These are phyloP conservation scores for Urophycis tenuis DNA, from an alignment of 2,797 vertebrate genomes.

Conservation along the genomic window DNA sequence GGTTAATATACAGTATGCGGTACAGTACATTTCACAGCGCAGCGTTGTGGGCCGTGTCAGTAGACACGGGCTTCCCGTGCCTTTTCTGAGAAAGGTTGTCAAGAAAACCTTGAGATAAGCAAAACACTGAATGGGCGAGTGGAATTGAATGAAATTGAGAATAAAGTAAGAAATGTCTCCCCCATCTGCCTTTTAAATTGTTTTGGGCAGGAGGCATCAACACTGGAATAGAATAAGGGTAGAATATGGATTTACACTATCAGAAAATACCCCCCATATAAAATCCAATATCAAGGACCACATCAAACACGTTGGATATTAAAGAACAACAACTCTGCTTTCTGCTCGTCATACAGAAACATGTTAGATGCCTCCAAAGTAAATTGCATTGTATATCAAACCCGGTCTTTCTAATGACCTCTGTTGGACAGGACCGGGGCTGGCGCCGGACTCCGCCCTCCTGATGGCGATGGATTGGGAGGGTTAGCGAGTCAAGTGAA, in stretches of 20 bases:
- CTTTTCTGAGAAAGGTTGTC: neutral
- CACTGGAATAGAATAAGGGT: neutral
- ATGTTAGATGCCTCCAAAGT: neutral
- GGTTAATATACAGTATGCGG: neutral
- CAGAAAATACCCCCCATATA: neutral
- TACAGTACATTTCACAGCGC: neutral
- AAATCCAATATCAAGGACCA: slow-evolving; percentile 3
- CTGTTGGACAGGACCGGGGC: neutral
- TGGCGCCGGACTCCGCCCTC: neutral
- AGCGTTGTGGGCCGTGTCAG: neutral
- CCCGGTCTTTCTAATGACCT: neutral
- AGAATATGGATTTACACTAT: neutral
- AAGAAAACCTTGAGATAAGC: neutral
- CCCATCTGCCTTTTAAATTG: neutral
- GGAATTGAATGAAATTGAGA: neutral
- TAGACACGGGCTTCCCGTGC: neutral
- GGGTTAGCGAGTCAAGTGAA: neutral
- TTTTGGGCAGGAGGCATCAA: neutral
- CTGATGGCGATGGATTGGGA: neutral
- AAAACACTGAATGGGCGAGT: neutral
- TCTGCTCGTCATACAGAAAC: neutral
- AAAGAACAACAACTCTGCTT: neutral
- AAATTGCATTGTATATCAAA: neutral
- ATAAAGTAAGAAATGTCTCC: neutral
- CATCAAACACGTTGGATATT: neutral